Evolutionary conservation across 2,113 vertebrate species (phyloP), one percentile per base, ranked within the genome.

Genomic region (Lamprologus callipterus): DNA sequence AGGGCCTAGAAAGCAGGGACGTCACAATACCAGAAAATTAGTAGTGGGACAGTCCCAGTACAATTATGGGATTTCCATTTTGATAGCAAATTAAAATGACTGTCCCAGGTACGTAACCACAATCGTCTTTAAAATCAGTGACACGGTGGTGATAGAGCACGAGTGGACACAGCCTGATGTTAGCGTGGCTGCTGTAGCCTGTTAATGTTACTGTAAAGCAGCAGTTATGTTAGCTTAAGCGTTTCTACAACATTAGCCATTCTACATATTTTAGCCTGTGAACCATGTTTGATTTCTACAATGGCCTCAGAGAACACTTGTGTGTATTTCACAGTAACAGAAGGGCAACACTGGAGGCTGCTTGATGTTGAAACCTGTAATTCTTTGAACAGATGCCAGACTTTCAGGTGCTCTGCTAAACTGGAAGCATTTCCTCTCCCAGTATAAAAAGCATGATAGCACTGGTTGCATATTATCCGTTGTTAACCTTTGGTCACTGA

Each of bases 121-220:
- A 9, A 1, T 17, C 8, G 5, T 28, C 26, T 57, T 60, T 35
- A n/a, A 65, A 65, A 35, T 35, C 33, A 37, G 17, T 37, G 60
- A 35, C 60, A 0, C 0, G 1, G 10, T 68, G 60, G 19, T 68
- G 63, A 3, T 2, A 68, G 33, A 68, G 10, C 26, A 58, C 14
- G 8, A 9, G 55, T 0, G 55, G 55, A 58, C 55, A 17, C 31
- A 13, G 31, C 31, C 31, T 65, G 60, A 65, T 37, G 60, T n/a
- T 65, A 37, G 19, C 19, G 9, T 65, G 60, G 60, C 17, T 63
- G 17, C 33, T 40, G 33, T 40, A 40, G 63, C 63, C 63, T 8
- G 5, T 21, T 68, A 4, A 40, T 68, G 63, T 8, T 21, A 68
- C 35, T 40, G 7, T 21, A n/a, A 19, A 65, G 1, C 31, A 7